Percentiles rank a stretch among this genome's conserved stretches.
phyloP scores from a whole-genome alignment of 2,888 invertebrate genomes.

The Dryomyza anilis region DNA sequence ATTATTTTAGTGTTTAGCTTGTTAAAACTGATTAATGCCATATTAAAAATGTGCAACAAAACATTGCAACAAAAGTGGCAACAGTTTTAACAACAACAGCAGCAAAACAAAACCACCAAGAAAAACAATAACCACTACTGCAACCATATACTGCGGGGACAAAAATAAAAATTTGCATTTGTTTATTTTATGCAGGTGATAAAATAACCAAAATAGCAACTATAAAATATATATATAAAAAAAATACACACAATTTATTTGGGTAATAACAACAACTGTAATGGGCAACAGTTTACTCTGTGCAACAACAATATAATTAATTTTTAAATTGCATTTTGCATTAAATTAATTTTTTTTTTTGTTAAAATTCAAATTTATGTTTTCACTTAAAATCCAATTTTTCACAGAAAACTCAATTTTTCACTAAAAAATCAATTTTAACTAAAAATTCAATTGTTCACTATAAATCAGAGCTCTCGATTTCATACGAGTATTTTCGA shows the following conservation, averaged over 20 bases:
- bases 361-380: no score
- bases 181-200: constrained; percentile 15
- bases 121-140: background rate
- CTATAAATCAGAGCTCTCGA: no score
- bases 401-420: no score
- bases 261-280: no score
- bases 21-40: constrained; percentile 22
- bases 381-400: no score
- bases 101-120: background rate
- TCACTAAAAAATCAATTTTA: no score
- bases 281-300: background rate
- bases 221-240: no score
- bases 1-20: background rate
- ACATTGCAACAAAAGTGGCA: background rate
- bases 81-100: background rate
- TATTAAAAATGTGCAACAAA: constrained; percentile 15
- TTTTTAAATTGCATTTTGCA: no score
- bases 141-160: background rate
- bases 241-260: no score
- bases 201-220: background rate
- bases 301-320: background rate
- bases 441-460: no score
- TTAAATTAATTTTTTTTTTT: no score
- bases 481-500: no score
- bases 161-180: background rate